Evolutionary conservation across 2,113 vertebrate genomes (phyloP), one percentile per base, ranked within the genome.

Genomic region (Pteropus alecto): DNA sequence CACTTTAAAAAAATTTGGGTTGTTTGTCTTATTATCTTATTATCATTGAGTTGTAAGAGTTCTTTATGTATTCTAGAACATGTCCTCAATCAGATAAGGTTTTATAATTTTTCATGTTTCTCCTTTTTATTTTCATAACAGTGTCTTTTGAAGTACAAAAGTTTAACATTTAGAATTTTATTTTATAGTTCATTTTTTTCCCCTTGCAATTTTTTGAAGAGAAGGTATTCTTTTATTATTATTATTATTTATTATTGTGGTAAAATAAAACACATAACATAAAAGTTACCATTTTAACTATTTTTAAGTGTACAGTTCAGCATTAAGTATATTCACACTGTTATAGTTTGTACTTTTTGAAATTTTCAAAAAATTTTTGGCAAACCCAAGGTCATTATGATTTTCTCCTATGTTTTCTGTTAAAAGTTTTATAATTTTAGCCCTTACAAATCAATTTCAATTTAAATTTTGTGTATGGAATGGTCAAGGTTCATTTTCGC

Each of bases 71-170:
- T 26, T 58, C 54, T 77, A 65, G 65, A 89, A 77, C 38, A 77
- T 82, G 22, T 87, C 38, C 24, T 90, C 81, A 61, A 33, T 86
- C 67, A 94, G 60, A 71, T 76, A 68, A 56, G 21, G 12, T 60
- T 97, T 96, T 91, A 22, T 15, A 90, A 71, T 18, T 90, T 91
- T 90, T 87, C 38, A 78, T 43, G 24, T 70, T 21, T 94, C 26
- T 43, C 7, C 33, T 67, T 94, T 97, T 88, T 2, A 87, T 54
- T 93, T 92, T 87, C 88, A 28, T 90, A 71, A 24, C 18, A 60
- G 14, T 89, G n/a, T 76, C 48, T 93, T 93, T 93, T 94, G 58
- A 89, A 71, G 51, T 85, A 89, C 28, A 71, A 54, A 96, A 61
- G 19, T 73, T 58, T 70, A 38, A 46, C 51, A 67, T 68, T 88